These are phyloP conservation scores for Tenrec ecaudatus DNA, from an alignment of 2,113 vertebrate species.

Conservation along the genomic window DNA sequence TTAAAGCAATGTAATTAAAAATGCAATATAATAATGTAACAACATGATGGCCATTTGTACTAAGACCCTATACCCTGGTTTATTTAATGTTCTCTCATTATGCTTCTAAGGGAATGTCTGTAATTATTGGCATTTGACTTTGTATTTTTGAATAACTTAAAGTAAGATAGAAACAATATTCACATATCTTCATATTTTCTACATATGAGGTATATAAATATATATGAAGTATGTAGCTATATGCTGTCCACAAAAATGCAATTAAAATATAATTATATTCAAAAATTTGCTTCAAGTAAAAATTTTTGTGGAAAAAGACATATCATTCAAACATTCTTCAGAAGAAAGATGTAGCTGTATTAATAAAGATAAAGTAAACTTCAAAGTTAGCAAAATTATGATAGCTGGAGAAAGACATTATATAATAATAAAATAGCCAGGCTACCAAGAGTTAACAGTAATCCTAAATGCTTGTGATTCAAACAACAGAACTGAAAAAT, in stretches of 20 bases:
- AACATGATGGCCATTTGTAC: not conserved
- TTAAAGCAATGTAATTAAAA: not conserved
- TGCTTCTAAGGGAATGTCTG: not conserved
- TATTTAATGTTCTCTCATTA: not conserved
- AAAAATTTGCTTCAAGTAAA: not conserved
- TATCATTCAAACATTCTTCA: not conserved
- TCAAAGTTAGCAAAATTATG: not conserved
- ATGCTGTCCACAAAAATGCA: too few relatives aligned
- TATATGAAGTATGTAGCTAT: not conserved
- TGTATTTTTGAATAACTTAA: not conserved
- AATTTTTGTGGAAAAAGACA: not conserved
- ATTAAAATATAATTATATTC: too few relatives aligned
- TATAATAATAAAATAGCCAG: too few relatives aligned
- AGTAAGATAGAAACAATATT: not conserved
- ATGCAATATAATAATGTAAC: not conserved
- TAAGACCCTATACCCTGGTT: not conserved
- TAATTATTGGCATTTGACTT: conserved; percentile 24
- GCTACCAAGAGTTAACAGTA: too few relatives aligned
- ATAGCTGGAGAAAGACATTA: not conserved
- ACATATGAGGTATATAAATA: not conserved
- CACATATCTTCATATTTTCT: not conserved
- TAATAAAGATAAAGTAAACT: not conserved
- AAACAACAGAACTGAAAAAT: too few relatives aligned
- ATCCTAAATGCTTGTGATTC: too few relatives aligned
- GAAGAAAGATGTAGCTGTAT: not conserved